Evolutionary conservation across 2,888 invertebrate genomes (phyloP).

Genomic region (Tachina fera): DNA sequence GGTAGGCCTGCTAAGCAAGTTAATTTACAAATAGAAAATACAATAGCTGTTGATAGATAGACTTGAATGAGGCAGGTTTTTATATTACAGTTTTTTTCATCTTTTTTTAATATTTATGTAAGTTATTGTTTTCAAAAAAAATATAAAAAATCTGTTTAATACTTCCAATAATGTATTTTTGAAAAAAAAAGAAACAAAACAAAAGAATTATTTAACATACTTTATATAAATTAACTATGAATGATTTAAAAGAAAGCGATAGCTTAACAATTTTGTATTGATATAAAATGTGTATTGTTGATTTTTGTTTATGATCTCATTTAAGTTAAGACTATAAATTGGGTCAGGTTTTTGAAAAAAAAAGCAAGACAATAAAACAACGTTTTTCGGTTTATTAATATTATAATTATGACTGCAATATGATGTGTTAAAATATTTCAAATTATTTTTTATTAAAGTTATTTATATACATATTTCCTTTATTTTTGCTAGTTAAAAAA

Average conservation of each 20-base stretch:
- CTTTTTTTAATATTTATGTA: neutral
- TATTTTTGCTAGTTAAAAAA: too few species aligned
- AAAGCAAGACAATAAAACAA: too few species aligned
- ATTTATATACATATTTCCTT: too few species aligned
- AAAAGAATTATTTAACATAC: neutral
- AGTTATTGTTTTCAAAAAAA: neutral
- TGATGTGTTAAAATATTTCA: too few species aligned
- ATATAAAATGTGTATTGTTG: neutral
- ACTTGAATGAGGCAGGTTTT: neutral
- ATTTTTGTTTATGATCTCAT: too few species aligned
- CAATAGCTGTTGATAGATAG: constrained; percentile 12
- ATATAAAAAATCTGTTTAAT: neutral
- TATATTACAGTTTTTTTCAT: neutral
- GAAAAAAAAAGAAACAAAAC: neutral
- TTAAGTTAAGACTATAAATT: too few species aligned
- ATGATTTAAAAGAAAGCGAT: neutral
- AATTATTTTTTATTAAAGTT: too few species aligned
- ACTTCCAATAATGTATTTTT: neutral
- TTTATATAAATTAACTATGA: neutral
- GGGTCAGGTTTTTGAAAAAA: too few species aligned
- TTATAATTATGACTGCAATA: too few species aligned
- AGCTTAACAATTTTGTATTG: neutral
- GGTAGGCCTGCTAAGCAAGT: neutral
- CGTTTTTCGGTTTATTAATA: too few species aligned
- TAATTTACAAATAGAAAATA: neutral